Evolutionary conservation across 2,113 vertebrate genomes (phyloP).

Genomic region (Mionectes macconnelli): DNA sequence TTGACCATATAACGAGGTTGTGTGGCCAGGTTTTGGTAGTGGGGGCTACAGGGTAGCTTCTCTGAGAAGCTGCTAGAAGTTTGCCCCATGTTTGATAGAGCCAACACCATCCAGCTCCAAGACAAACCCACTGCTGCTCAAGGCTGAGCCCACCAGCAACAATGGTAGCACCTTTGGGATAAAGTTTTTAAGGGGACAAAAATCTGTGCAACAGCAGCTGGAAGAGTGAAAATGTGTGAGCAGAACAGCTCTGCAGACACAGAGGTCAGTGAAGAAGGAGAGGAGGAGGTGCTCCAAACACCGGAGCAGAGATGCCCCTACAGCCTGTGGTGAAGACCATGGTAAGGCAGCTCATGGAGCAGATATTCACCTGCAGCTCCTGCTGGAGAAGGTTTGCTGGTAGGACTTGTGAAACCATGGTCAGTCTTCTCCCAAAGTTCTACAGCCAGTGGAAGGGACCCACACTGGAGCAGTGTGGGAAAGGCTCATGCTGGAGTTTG

Average conservation of each 20-base stretch:
- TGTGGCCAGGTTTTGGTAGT: neutral
- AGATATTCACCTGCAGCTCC: neutral
- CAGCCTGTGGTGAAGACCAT: too few relatives aligned
- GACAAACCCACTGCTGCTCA: neutral
- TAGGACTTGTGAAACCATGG: neutral
- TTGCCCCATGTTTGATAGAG: neutral
- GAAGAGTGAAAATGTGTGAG: neutral
- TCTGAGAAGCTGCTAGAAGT: neutral
- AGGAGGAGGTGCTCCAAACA: neutral
- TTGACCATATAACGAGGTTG: neutral
- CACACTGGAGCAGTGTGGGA: accelerated
- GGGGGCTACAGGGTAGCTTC: neutral
- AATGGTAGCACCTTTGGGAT: neutral
- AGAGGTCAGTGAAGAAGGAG: neutral
- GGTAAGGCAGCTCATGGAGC: neutral
- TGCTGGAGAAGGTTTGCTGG: neutral
- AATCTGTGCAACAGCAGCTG: neutral
- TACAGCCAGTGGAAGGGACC: neutral
- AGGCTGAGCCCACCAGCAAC: accelerated
- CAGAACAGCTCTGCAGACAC: neutral
- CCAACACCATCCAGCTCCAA: neutral
- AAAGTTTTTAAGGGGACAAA: neutral
- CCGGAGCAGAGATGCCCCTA: neutral
- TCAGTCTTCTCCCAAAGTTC: too few relatives aligned
- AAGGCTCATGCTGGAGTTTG: accelerated